Percentiles rank a stretch among this genome's conserved stretches.
phyloP scores from a whole-genome alignment of 2,797 vertebrate genomes.

The Gouania willdenowi region DNA sequence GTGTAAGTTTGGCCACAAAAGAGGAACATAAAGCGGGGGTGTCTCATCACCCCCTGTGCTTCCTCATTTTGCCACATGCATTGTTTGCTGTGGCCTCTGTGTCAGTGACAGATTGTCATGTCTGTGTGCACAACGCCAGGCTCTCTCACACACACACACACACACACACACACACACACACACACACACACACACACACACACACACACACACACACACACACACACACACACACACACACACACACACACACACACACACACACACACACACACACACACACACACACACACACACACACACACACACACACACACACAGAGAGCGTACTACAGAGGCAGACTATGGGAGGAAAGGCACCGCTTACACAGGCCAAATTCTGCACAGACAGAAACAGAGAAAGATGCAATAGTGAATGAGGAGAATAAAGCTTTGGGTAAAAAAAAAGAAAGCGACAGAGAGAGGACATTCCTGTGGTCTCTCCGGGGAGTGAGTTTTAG shows the following conservation, averaged over 20 bases:
- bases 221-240: conserved; percentile 30
- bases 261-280: conserved; percentile 29
- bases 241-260: conserved; percentile 29
- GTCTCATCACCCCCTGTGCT: conserved; percentile 32
- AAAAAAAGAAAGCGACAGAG: conserved; percentile 38
- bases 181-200: conserved; percentile 29
- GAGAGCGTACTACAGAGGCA: conserved; percentile 23
- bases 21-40: conserved; percentile 17
- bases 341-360: conserved; percentile 12
- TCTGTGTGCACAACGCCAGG: conserved; percentile 55
- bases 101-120: conserved; percentile 70
- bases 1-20: conserved; percentile 16
- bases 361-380: conserved; percentile 43
- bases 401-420: conserved; percentile 27
- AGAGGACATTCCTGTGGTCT: conserved; percentile 61
- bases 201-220: conserved; percentile 30
- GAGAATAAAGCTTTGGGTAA: conserved; percentile 29
- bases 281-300: conserved; percentile 31
- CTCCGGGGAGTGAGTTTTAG: conserved; percentile 48
- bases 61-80: conserved; percentile 60
- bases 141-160: conserved; percentile 28
- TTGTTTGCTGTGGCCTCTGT: conserved; percentile 64
- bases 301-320: conserved; percentile 30
- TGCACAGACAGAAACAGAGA: conserved; percentile 27
- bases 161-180: conserved; percentile 30